Percentiles rank a stretch among this genome's conserved stretches.
Conservation (phyloP, 1,140 invertebrate genomes). For the Babylonia areolata region DNA sequence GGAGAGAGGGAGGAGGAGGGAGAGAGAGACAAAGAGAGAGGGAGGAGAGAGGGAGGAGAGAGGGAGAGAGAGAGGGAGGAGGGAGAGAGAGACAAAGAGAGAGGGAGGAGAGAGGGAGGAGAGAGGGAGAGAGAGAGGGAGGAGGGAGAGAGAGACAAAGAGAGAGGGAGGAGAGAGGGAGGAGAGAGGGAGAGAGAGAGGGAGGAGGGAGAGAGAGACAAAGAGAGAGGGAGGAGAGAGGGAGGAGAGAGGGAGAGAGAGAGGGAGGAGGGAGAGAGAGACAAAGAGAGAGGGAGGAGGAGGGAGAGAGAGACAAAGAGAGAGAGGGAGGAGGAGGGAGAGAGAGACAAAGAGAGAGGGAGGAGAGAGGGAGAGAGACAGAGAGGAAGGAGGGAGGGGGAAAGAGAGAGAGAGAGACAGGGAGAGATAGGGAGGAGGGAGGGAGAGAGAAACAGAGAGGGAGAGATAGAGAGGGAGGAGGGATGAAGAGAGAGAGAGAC, state of each 20-base stretch:
- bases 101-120: slow-evolving; percentile 5
- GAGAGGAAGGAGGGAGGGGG: too few species aligned
- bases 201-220: too few species aligned
- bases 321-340: too few species aligned
- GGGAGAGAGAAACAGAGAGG: not conserved
- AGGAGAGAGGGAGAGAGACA: too few species aligned
- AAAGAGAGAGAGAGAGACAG: not conserved
- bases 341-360: too few species aligned
- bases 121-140: not conserved
- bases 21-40: too few species aligned
- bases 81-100: too few species aligned
- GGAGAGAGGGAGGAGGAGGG: not conserved
- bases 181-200: not conserved
- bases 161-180: slow-evolving; percentile 9
- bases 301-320: too few species aligned
- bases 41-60: not conserved
- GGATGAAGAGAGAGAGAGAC: not conserved
- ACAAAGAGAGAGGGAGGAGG: too few species aligned
- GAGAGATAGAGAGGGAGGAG: not conserved
- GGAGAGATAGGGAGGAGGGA: not conserved
- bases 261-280: too few species aligned
- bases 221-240: not conserved
- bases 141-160: too few species aligned
- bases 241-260: not conserved
- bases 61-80: not conserved